A percentile compares a stretch with the other conserved stretches of the same genome.
phyloP scores from a whole-genome alignment of 2,113 vertebrate species.

The Muscicapa adusta region DNA sequence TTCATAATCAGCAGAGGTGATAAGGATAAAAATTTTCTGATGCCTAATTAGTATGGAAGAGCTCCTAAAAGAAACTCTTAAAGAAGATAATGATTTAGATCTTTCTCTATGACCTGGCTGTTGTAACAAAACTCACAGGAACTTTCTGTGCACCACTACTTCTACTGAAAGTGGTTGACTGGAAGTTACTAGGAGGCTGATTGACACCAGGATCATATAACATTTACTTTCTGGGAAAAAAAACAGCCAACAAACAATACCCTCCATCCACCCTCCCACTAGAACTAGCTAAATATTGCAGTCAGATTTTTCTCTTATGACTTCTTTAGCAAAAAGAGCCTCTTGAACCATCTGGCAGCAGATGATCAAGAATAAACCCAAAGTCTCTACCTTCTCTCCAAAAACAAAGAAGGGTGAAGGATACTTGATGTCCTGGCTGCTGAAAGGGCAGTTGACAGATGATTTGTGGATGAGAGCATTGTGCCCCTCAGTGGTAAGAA shows the following conservation, averaged over 20 bases:
- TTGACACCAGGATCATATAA: neutral
- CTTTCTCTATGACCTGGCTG: neutral
- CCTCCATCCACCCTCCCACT: accelerated
- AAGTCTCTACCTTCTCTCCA: conserved; percentile 88
- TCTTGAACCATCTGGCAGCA: neutral
- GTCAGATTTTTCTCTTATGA: neutral
- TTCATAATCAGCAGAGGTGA: neutral
- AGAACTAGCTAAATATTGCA: neutral
- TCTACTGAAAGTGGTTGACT: neutral
- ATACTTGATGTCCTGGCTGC: conserved; percentile 89
- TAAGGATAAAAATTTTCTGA: neutral
- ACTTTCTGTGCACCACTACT: neutral
- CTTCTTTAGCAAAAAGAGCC: neutral
- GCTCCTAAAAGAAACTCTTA: neutral
- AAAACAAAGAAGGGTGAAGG: conserved; percentile 95
- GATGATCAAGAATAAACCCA: neutral
- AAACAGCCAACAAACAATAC: neutral
- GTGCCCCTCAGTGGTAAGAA: conserved; percentile 93
- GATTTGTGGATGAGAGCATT: conserved; percentile 96
- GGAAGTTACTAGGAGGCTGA: neutral
- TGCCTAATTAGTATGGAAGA: neutral
- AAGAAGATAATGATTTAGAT: neutral
- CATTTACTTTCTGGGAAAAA: neutral
- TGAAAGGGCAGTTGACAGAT: conserved; percentile 96
- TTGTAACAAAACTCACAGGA: neutral